Base-by-base conservation (phyloP, 1,140 invertebrate species). In the Dinoponera quadriceps region DNA sequence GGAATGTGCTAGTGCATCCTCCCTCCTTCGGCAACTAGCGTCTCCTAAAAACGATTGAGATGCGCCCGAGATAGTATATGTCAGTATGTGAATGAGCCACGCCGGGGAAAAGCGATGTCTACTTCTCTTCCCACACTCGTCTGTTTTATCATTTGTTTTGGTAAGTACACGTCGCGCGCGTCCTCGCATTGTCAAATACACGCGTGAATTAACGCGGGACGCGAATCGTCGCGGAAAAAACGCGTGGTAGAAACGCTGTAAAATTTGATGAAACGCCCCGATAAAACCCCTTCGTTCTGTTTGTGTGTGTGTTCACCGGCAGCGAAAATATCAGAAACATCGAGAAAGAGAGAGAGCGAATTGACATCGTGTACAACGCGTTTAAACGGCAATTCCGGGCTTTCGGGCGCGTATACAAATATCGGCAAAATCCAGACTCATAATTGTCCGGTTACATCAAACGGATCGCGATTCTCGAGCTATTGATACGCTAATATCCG, bases 111-210 rank as follows among this genome's bases (percentile, higher is more conserved):
- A 93, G 92, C 92, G 85, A 93, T 93, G 92, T 92, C 92, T 92
- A 91, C 91, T 88, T 89, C 86, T 91, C 89, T 91, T 90, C 88
- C 89, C 82, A 84, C 84, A 86, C 77, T 93, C 83, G 69, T 92
- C 89, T 92, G 83, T 87, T 90, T 93, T 91, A 92, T 93, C 72
- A 89, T 93, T 93, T 93, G 78, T 93, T 93, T 93, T 92, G 92
- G 92, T 93, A 78, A 92, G 92, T 92, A 29, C 14, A 3, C 0
- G 14, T 3, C 14, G n/a, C 5, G 3, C 18, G 22, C 22, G 20
- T 29, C 2, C 2, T 25, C 3, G 16, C n/a, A 29, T 18, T 27
- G 27, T 11, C 18, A 14, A 14, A n/a, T 7, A 27, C 22, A 13
- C 7, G 18, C 7, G 7, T 20, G 11, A 33, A 57, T 55, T 1